Evolutionary conservation across 1,140 invertebrate genomes (phyloP).

Genomic region (Drosophila pruinosa): DNA sequence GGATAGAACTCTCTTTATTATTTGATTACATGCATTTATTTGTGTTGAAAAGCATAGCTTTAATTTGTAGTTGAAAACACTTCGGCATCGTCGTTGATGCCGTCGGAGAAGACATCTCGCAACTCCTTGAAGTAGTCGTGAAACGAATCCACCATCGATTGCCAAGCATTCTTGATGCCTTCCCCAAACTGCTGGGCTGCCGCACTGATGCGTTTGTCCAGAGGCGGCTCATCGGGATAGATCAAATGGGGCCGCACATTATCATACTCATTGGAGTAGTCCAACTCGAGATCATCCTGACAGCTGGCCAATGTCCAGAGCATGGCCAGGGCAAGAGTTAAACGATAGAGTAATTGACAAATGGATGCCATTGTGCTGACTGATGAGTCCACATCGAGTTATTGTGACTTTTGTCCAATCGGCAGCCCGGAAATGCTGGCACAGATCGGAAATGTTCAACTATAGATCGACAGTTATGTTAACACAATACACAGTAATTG

Average conservation of each 20-base stretch:
- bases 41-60: not conserved
- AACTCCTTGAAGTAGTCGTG: constrained; percentile 54
- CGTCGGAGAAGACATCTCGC: constrained; percentile 33
- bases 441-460: constrained; percentile 13
- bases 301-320: not conserved
- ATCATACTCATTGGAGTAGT: constrained; percentile 70
- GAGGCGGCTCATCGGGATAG: constrained; percentile 55
- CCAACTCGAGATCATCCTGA: constrained; percentile 31
- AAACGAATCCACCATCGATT: constrained; percentile 59
- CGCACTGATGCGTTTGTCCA: constrained; percentile 46
- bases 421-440: not conserved
- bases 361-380: constrained; percentile 45
- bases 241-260: constrained; percentile 56
- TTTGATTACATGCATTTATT: not conserved
- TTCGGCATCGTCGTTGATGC: constrained; percentile 6
- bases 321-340: constrained; percentile 3
- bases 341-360: not conserved
- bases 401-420: constrained; percentile 53
- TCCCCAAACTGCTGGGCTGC: constrained; percentile 52
- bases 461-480: too few relatives aligned
- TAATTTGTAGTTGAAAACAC: not conserved
- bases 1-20: not conserved
- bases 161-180: constrained; percentile 54
- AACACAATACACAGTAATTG: not conserved
- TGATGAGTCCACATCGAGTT: constrained; percentile 4